Conservation (phyloP, 2,797 vertebrate species). For the Hyperoplus immaculatus region DNA sequence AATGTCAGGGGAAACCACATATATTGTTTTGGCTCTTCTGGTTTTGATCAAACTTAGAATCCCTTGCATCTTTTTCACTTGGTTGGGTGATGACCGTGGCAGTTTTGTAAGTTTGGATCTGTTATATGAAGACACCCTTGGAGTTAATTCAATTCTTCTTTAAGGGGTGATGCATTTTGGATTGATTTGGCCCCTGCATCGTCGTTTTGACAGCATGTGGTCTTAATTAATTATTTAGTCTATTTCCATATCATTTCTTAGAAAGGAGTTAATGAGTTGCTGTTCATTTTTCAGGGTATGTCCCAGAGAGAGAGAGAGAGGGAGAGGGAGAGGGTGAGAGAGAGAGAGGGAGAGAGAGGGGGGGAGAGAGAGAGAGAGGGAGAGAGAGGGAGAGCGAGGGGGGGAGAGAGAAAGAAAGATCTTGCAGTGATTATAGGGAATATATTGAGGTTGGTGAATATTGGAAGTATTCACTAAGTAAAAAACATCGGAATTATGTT, state of each 20-base stretch:
- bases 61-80: not conserved
- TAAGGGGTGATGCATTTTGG: slow-evolving; percentile 8
- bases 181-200: slow-evolving; percentile 3
- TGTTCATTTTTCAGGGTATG: slow-evolving; percentile 5
- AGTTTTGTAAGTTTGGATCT: not conserved
- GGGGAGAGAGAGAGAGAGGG: too few species aligned
- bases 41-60: slow-evolving; percentile 15
- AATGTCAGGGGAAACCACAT: slow-evolving; percentile 23
- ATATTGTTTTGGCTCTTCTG: too few species aligned
- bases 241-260: slow-evolving; percentile 15
- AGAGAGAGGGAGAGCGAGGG: too few species aligned
- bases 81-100: not conserved
- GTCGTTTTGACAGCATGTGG: slow-evolving; percentile 26
- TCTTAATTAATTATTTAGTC: slow-evolving; percentile 8
- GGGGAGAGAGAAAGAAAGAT: not conserved
- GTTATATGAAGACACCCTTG: not conserved
- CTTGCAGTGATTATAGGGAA: slow-evolving; percentile 17
- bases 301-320: not conserved
- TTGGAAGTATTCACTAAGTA: slow-evolving; percentile 27
- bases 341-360: too few species aligned
- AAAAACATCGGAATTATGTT: slow-evolving; percentile 27
- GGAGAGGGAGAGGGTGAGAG: too few species aligned
- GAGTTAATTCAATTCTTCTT: slow-evolving; percentile 14
- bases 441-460: slow-evolving; percentile 18
- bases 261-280: not conserved